phyloP scores from a whole-genome alignment of 2,797 vertebrate genomes.

The Acipenser ruthenus region DNA sequence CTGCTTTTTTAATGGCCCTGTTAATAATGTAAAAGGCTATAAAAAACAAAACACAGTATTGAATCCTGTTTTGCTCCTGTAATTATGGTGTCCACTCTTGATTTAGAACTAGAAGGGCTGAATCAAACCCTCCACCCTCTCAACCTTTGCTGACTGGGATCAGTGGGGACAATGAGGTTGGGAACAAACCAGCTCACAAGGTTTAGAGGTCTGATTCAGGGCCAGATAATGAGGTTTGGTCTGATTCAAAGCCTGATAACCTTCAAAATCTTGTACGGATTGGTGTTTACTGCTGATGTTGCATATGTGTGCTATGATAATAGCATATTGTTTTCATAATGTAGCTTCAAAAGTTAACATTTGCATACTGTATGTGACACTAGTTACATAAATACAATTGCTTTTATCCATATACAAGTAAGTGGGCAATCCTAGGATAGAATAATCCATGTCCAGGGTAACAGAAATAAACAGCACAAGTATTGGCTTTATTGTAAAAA shows the following conservation, averaged over 20 bases:
- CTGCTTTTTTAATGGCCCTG: constrained; percentile 2
- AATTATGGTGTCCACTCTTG: neutral
- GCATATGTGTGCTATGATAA: neutral
- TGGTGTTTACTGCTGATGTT: neutral
- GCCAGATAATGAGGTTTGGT: neutral
- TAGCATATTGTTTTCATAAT: too few species aligned
- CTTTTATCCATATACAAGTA: too few species aligned
- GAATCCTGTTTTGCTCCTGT: neutral
- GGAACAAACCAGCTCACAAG: neutral
- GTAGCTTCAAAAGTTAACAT: too few species aligned
- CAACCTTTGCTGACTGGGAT: neutral
- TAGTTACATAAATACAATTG: too few species aligned
- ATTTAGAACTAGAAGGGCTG: neutral
- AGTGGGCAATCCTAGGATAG: too few species aligned
- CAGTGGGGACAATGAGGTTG: neutral
- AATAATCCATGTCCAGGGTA: too few species aligned
- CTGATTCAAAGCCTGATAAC: neutral
- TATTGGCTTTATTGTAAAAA: too few species aligned
- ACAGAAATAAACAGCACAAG: too few species aligned
- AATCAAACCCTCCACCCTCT: neutral
- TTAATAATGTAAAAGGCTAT: constrained; percentile 5
- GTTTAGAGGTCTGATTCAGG: too few species aligned
- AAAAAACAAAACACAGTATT: neutral
- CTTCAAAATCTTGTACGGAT: neutral
- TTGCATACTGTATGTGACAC: too few species aligned